Conservation (phyloP, 2,888 invertebrate species). For the Hypolimnas misippus region DNA sequence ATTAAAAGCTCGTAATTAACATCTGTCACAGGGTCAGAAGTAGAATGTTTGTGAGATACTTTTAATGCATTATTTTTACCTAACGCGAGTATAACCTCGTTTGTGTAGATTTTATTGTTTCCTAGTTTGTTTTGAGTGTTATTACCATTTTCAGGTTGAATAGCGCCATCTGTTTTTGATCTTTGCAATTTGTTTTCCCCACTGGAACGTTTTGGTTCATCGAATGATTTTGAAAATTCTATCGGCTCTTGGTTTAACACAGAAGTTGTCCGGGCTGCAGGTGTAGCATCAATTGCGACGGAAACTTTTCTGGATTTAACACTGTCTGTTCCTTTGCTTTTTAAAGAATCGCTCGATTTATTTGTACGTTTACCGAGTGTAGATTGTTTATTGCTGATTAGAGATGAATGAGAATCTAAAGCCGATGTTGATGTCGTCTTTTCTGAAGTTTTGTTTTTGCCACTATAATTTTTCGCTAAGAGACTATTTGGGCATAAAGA, state of each 20-base stretch:
- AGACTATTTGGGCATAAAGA: conserved; percentile 50
- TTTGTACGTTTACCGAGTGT: conserved; percentile 55
- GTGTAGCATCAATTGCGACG: conserved; percentile 91
- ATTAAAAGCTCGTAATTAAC: conserved; percentile 73
- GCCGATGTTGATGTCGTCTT: conserved; percentile 78
- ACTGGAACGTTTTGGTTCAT: conserved; percentile 69
- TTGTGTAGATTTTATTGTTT: conserved; percentile 63
- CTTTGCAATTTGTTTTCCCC: conserved; percentile 61
- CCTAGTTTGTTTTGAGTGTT: conserved; percentile 26
- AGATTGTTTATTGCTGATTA: conserved; percentile 67
- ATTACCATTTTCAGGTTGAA: conserved; percentile 48
- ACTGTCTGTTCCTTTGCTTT: conserved; percentile 71
- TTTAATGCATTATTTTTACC: conserved; percentile 66
- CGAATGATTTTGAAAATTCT: conserved; percentile 87
- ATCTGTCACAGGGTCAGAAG: conserved; percentile 88
- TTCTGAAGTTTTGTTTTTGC: conserved; percentile 69
- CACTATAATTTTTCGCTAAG: conserved; percentile 55
- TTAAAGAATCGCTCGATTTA: conserved; percentile 77
- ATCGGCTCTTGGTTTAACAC: conserved; percentile 90
- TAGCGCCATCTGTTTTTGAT: conserved; percentile 74
- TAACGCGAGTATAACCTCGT: conserved; percentile 67
- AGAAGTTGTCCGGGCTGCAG: conserved; percentile 88
- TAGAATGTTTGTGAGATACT: conserved; percentile 86
- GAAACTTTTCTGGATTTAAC: conserved; percentile 87
- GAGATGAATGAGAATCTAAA: conserved; percentile 74